Percentiles rank a stretch among this genome's conserved stretches.
phyloP scores from a whole-genome alignment of 2,797 vertebrate species.

The Pseudomugil tenellus region DNA sequence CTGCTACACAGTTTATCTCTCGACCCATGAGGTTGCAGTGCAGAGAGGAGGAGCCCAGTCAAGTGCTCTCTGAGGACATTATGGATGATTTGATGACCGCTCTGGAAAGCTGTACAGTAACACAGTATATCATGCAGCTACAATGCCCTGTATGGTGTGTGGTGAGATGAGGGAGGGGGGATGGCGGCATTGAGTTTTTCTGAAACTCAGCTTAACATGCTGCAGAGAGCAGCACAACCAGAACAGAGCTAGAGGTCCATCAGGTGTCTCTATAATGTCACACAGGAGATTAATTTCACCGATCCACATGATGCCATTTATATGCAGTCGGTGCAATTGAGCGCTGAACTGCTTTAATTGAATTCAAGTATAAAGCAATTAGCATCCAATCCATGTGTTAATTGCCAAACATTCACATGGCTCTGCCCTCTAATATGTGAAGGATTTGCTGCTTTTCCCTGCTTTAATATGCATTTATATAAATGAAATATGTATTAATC shows the following conservation, averaged over 20 bases:
- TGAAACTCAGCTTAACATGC: constrained; percentile 46
- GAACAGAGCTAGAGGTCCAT: constrained; percentile 17
- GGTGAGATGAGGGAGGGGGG: background rate
- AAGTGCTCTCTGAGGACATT: constrained; percentile 42
- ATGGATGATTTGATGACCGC: constrained; percentile 66
- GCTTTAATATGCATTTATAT: background rate
- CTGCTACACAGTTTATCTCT: constrained; percentile 23
- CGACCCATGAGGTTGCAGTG: constrained; percentile 17
- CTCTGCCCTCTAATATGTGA: background rate
- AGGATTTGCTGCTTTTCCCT: background rate
- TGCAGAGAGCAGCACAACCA: constrained; percentile 47
- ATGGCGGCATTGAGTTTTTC: constrained; percentile 46
- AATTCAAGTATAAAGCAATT: background rate
- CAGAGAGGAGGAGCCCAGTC: constrained; percentile 27
- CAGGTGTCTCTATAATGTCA: background rate
- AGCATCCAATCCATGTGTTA: background rate
- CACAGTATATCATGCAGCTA: constrained; percentile 65
- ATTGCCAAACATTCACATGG: background rate
- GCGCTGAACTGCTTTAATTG: background rate
- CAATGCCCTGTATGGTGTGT: constrained; percentile 40
- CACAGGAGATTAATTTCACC: background rate
- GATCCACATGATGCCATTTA: background rate
- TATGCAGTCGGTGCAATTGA: constrained; percentile 3
- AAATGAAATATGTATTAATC: background rate
- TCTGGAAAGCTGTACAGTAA: constrained; percentile 52